These are phyloP conservation scores for Puffinus mauretanicus DNA, from an alignment of 2,113 vertebrate genomes.

Conservation along the genomic window DNA sequence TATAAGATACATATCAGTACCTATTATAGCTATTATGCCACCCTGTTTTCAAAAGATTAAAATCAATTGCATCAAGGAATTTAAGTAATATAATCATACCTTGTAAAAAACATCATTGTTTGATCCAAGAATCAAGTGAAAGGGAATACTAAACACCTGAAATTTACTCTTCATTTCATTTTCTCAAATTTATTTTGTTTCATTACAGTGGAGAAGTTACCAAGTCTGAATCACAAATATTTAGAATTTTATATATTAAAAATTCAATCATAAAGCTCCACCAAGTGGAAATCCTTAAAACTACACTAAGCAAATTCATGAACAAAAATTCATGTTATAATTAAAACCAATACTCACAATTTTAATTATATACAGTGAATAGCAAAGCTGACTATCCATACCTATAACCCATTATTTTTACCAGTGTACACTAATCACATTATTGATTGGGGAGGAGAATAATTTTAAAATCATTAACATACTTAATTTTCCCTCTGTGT, in stretches of 20 bases:
- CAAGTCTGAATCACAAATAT: neutral
- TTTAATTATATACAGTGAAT: neutral
- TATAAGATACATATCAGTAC: neutral
- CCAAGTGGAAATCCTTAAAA: slow-evolving; percentile 76
- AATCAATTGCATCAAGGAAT: neutral
- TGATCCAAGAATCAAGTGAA: slow-evolving; percentile 14
- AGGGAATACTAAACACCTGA: neutral
- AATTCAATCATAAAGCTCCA: slow-evolving; percentile 81
- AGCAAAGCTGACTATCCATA: neutral
- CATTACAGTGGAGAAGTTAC: neutral
- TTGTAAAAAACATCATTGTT: neutral
- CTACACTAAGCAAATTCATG: slow-evolving; percentile 41
- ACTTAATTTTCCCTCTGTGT: neutral
- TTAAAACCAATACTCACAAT: neutral
- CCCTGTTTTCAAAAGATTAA: neutral
- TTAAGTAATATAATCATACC: neutral
- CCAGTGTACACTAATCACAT: neutral
- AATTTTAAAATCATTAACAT: neutral
- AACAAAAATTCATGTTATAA: neutral
- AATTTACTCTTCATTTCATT: slow-evolving; percentile 17
- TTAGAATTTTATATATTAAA: slow-evolving; percentile 56
- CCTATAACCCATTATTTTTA: neutral
- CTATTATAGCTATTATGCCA: neutral
- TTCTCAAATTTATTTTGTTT: slow-evolving; percentile 21
- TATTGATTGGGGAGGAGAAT: neutral